Base-by-base conservation (phyloP, 2,797 vertebrate species). In the Bradypus variegatus region DNA sequence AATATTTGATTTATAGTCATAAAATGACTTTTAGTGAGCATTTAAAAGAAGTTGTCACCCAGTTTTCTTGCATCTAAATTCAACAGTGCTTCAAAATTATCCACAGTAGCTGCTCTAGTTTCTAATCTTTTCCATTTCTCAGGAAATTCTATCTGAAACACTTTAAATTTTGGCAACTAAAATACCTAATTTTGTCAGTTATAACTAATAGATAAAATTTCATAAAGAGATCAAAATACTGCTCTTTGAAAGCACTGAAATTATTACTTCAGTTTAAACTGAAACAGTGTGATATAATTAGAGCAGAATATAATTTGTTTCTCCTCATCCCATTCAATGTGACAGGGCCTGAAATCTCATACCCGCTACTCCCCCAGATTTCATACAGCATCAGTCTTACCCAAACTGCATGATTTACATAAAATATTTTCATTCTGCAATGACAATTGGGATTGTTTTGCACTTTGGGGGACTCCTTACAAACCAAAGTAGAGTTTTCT, bases 151-250 rank as follows among this genome's bases (percentile, higher is more conserved):
- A 91, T 48, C 89, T 94, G 19, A 73, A 91, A 87, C 14, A 53
- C 55, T 31, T 93, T 86, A 78, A 77, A 58, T 75, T 94, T 93
- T 88, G 73, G 45, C 58, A 41, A 93, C 33, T 62, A 69, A 91
- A 96, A 92, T 21, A 91, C 82, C 62, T 8, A 62, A 95, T 96
- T 94, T 94, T 92, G 58, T 92, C 67, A 41, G 78, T 82, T 83
- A 27, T 6, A 91, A 67, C 41, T 94, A 88, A 70, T 85, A 91
- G 93, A 76, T 13, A 50, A 86, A 86, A 83, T 86, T 88, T 95
- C 29, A 67, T 69, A 94, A 75, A 65, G 48, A 93, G 85, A 72
- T 73, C n/a, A 83, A 94, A 96, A 96, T 93, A 94, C 93, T 94
- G 62, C 58, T 53, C 86, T 95, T 93, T 79, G 27, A 88, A 93